Base-by-base conservation (phyloP, 2,888 invertebrate species). In the Rhingia campestris region DNA sequence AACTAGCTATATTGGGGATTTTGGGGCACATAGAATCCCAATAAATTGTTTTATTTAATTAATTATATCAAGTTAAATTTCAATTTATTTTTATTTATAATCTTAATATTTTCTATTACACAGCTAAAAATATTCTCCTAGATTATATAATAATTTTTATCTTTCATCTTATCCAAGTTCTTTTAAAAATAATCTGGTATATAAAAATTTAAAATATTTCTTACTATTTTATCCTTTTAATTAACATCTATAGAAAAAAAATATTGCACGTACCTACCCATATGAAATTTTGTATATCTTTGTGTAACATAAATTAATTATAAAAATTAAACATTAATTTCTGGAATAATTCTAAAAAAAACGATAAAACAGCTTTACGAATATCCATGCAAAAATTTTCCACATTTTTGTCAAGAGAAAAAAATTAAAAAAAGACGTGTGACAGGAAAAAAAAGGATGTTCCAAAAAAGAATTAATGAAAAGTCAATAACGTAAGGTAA, bases 301-400 rank as follows among this genome's bases (percentile, higher is more conserved):
- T 81, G 75, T 81, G 64, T 41, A 64, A 80, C 22, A 61, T 49
- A 81, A 75, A 41, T 49, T 56, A 69, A 6, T 35, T 45, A 58
- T 4, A 32, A 47, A 61, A 45, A 6, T 3, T 22, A 39, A 47
- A 66, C 49, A 35, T 6, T 14, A 64, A 45, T 43, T 53, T 33
- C 37, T 45, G 56, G 53, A 12, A 66, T 56, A 37, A 12, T 61
- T 53, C 53, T 67, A 22, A 43, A 54, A 61, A 35, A 56, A 63
- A 79, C 14, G 35, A 61, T 49, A 81, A 76, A 77, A 76, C 70
- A 88, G 88, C 89, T 89, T 89, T 88, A 90, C 89, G 87, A 89
- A 53, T 89, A 89, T 89, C 89, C 90, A 90, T 90, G 90, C 90
- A 90, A 79, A 67, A 91, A 90, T 91, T 90, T 87, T 90, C 91